Conservation (phyloP, 1,140 invertebrate genomes). For the Papilio polyxenes region DNA sequence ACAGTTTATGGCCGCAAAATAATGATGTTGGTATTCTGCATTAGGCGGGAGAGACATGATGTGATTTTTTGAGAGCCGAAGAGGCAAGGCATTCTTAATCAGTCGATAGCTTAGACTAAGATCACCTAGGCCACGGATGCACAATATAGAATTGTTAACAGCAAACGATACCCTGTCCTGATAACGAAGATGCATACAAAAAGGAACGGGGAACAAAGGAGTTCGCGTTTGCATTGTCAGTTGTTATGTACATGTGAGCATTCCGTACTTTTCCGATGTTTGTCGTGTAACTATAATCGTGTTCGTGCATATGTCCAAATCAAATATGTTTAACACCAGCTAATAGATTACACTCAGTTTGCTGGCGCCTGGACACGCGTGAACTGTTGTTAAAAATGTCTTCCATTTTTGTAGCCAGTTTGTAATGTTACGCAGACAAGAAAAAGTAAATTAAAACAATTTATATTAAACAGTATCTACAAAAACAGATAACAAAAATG, state of each 20-base stretch:
- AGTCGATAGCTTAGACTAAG: background rate
- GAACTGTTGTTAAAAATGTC: conserved; percentile 5
- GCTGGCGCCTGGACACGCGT: conserved; percentile 47
- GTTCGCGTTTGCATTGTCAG: conserved; percentile 40
- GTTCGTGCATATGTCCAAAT: conserved; percentile 63
- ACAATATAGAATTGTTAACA: conserved; percentile 3
- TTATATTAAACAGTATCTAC: background rate
- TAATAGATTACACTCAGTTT: conserved; percentile 69
- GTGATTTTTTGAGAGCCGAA: background rate
- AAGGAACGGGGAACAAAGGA: conserved; percentile 45
- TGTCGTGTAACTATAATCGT: conserved; percentile 55
- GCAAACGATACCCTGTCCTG: conserved; percentile 20
- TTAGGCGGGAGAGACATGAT: no score
- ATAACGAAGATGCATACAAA: conserved; percentile 39
- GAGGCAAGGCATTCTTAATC: background rate
- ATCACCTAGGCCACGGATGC: background rate
- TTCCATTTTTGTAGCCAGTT: background rate
- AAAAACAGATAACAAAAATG: background rate
- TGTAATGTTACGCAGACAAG: background rate
- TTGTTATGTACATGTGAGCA: conserved; percentile 42
- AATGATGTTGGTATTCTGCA: background rate
- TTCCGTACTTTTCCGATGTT: conserved; percentile 77
- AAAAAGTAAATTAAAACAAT: no score
- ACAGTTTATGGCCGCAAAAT: background rate
- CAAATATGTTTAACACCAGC: conserved; percentile 72